Base-by-base conservation (phyloP, 2,888 invertebrate species). In the Chalcosyrphus nemorum region DNA sequence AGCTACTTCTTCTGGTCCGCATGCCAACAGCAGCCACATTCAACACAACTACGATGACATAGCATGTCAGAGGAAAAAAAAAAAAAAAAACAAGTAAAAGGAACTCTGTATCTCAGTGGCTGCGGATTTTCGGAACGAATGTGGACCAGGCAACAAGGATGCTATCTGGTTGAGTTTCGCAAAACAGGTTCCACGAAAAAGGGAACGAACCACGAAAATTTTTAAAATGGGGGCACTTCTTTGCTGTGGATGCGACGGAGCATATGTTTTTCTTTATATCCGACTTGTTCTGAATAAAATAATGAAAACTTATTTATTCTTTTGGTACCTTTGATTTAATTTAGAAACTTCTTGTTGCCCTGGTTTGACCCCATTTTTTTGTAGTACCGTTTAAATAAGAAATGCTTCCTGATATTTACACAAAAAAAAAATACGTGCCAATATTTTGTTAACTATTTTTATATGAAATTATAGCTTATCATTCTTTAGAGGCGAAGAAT, bases 141-240 rank as follows among this genome's bases (percentile, higher is more conserved):
- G 71, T 71, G 71, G 27, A 71, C 50, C 50, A 71, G 15, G 29
- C 38, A 50, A 52, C 11, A 38, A 52, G 27, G 27, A 70, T 57
- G 24, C 41, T 61, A 59, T 71, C 35, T 59, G 59, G 38, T 35
- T 71, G 47, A 71, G 50, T 38, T 59, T 61, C 6, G 27, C 29
- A 11, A 61, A 72, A 61, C 72, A 43, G 52, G 61, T 72, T 61
- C 41, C 38, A 52, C 29, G 19, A 68, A 56, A 68, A 66, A 66
- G 38, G 52, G 65, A 38, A 52, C 17, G 38, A 52, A 52, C 38
- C 52, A 38, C 19, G 21, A 35, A 47, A 52, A 47, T 41, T 50
- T 41, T 50, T 21, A 32, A 61, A 63, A 32, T 72, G 50, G 13
- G 54, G 50, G 13, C 71, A 70, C 6, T 47, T 35, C 15, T 27